A percentile compares a stretch with the other conserved stretches of the same genome.
Conservation (phyloP, 2,797 vertebrate species). For the Chloroceryle amazona region DNA sequence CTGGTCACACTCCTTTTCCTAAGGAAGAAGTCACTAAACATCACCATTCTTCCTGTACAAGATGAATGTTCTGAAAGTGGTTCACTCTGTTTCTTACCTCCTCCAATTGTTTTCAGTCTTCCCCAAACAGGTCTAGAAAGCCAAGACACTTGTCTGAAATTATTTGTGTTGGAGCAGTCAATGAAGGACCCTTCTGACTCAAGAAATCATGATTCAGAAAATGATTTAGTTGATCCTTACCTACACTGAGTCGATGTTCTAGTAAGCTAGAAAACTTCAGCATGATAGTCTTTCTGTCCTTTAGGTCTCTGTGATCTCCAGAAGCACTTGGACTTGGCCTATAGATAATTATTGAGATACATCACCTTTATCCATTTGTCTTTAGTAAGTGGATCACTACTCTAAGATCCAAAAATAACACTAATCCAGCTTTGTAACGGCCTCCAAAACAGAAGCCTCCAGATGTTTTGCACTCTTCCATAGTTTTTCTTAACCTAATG, state of each 20-base stretch:
- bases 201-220: not conserved
- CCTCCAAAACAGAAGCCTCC: not conserved
- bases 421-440: not conserved
- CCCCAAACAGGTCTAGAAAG: not conserved
- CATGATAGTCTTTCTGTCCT: not conserved
- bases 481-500: not conserved
- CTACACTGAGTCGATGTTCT: not conserved
- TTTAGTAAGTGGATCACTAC: not conserved
- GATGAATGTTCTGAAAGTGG: not conserved
- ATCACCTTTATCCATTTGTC: not conserved
- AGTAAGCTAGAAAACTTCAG: not conserved
- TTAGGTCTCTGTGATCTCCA: not conserved
- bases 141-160: not conserved
- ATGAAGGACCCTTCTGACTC: slow-evolving; percentile 7
- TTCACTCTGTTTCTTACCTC: not conserved
- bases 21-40: not conserved
- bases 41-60: not conserved
- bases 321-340: not conserved
- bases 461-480: not conserved
- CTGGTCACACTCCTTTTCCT: not conserved
- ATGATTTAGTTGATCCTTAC: not conserved
- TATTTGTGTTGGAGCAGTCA: not conserved
- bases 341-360: not conserved
- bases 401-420: not conserved
- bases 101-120: not conserved